A percentile compares a stretch with the other conserved stretches of the same genome.
These are phyloP conservation scores for Atractosteus spatula DNA, from an alignment of 2,113 vertebrate genomes.

Conservation along the genomic window DNA sequence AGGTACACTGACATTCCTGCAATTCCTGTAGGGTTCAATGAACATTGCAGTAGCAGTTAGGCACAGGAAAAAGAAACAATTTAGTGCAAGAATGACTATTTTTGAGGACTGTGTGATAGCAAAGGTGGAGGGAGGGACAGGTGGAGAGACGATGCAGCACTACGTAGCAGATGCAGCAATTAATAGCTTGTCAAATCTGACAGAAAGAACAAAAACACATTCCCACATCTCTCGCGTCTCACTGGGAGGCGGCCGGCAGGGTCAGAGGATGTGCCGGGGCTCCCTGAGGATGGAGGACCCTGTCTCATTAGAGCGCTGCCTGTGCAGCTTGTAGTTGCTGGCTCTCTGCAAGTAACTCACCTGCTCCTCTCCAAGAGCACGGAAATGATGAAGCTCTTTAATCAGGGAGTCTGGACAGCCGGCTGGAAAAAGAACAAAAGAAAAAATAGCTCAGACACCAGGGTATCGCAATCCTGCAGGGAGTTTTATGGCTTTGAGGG, in stretches of 20 bases:
- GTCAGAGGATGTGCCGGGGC: not conserved
- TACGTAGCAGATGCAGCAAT: slow-evolving; percentile 68
- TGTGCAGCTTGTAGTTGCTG: no score
- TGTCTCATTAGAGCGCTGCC: slow-evolving; percentile 36
- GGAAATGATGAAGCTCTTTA: slow-evolving; percentile 89
- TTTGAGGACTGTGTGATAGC: not conserved
- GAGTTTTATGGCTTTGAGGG: slow-evolving; percentile 26
- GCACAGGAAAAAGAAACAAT: slow-evolving; percentile 22
- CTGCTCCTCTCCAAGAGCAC: slow-evolving; percentile 84
- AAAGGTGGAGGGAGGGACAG: not conserved
- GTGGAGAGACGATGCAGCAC: slow-evolving; percentile 38
- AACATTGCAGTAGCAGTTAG: not conserved
- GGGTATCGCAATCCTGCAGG: slow-evolving; percentile 19
- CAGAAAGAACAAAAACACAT: slow-evolving; percentile 34
- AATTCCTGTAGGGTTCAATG: not conserved
- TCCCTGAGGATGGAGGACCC: not conserved
- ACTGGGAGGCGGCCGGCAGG: slow-evolving; percentile 11
- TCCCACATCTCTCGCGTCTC: slow-evolving; percentile 10
- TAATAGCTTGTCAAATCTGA: slow-evolving; percentile 67
- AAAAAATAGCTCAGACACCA: slow-evolving; percentile 18
- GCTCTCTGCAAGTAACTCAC: slow-evolving; percentile 64
- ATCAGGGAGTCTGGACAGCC: slow-evolving; percentile 83
- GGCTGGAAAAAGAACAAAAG: slow-evolving; percentile 64
- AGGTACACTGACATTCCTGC: not conserved
- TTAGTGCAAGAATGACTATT: slow-evolving; percentile 21